Evolutionary conservation across 1,140 invertebrate species (phyloP).

Genomic region (Mamestra configurata): DNA sequence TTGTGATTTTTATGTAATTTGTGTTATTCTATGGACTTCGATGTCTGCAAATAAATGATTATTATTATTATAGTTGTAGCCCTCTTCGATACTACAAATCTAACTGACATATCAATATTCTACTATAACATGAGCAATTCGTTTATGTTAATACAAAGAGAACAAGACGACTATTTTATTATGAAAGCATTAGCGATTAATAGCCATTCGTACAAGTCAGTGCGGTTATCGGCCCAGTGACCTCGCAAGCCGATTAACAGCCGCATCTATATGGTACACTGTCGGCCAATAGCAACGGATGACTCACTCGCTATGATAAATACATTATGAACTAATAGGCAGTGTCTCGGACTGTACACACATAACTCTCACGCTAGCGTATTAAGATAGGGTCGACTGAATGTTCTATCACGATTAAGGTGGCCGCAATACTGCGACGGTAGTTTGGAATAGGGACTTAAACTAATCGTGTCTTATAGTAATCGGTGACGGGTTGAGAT

Average conservation of each 20-base stretch:
- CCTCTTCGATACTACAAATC: too few relatives aligned
- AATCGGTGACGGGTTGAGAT: neutral
- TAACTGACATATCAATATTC: too few relatives aligned
- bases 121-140: too few relatives aligned
- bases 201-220: neutral
- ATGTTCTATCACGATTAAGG: neutral
- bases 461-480: neutral
- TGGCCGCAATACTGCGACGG: neutral
- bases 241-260: constrained; percentile 51
- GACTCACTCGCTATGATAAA: constrained; percentile 44
- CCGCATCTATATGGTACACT: constrained; percentile 38
- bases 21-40: too few relatives aligned
- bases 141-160: neutral
- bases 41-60: too few relatives aligned
- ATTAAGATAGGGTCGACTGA: neutral
- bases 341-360: neutral
- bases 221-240: constrained; percentile 50
- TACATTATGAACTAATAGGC: constrained; percentile 27
- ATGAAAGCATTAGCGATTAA: constrained; percentile 29
- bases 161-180: constrained; percentile 12
- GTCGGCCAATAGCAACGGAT: constrained; percentile 16
- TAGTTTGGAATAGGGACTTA: neutral
- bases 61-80: too few relatives aligned
- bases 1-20: too few relatives aligned
- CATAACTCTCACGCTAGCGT: neutral